Evolutionary conservation across 2,797 vertebrate genomes (phyloP), one percentile per base, ranked within the genome.

Genomic region (Moxostoma hubbsi): DNA sequence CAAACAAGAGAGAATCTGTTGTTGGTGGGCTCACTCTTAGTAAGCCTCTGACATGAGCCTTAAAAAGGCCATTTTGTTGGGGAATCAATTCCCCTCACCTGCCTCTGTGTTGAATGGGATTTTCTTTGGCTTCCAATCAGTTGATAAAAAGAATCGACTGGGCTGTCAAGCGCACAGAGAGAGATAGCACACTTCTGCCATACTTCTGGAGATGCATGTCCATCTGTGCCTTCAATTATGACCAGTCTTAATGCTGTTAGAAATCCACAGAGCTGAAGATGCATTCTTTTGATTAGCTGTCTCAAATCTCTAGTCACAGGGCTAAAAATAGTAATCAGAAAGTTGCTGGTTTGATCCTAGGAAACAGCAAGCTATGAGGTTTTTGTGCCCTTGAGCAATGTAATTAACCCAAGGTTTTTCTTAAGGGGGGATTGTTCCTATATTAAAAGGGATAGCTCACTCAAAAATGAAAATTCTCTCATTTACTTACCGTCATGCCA

Each of bases 141-240:
- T 73, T 82, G 81, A 82, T 80, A 80, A 77, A 74, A 80, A 59
- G n/a, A 73, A 82, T 82, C 24, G 74, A 82, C 64, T 66, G 59
- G n/a, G 49, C 74, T 74, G 78, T 82, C 74, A 73, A 6, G 16
- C 7, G 0, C 4, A 11, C 18, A 7, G 63, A 55, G 13, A 47
- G 45, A 73, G 68, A 82, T 18, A 74, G 12, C 47, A 57, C 46
- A 64, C 46, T 12, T 11, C 9, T 59, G 65, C 24, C 9, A 8
- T 53, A 11, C n/a, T 24, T 79, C 61, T 36, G 55, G 51, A 24
- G 36, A 73, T 68, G 10, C 47, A 65, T 49, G 47, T 36, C 36
- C 36, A 5, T 36, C 36, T 5, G 36, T 36, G 24, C 46, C 18
- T 75, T 50, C 5, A 16, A 47, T 18, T 36, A 54, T 81, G 58